Evolutionary conservation across 2,888 invertebrate species (phyloP).

Genomic region (Corbicula japonica): DNA sequence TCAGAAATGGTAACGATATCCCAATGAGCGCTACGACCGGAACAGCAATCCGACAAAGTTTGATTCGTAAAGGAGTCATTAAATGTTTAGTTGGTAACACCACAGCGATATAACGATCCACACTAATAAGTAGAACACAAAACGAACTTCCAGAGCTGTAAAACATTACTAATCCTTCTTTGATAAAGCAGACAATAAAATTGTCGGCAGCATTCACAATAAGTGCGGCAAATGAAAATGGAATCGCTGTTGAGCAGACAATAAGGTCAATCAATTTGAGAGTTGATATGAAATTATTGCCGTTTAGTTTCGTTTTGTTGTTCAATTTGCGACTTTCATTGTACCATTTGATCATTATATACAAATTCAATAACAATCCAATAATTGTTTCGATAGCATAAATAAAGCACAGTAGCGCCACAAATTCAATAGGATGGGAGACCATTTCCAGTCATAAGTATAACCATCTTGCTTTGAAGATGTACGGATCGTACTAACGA

Average conservation of each 20-base stretch:
- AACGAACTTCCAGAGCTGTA: conserved; percentile 44
- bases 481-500: too few relatives aligned
- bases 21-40: conserved; percentile 26
- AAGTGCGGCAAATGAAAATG: conserved; percentile 30
- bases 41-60: too few relatives aligned
- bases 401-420: conserved; percentile 25
- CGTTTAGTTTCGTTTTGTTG: conserved; percentile 1
- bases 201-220: conserved; percentile 22
- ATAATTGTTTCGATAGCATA: conserved; percentile 32
- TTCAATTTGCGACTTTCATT: conserved; percentile 13
- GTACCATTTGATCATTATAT: conserved; percentile 33
- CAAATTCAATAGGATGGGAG: too few relatives aligned
- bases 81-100: too few relatives aligned
- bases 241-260: conserved; percentile 34
- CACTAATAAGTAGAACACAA: too few relatives aligned
- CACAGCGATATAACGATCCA: too few relatives aligned
- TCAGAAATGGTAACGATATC: conserved; percentile 26
- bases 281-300: conserved; percentile 41
- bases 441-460: too few relatives aligned
- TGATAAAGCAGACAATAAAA: too few relatives aligned
- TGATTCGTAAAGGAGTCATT: too few relatives aligned
- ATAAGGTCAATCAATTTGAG: conserved; percentile 45
- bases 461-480: too few relatives aligned
- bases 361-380: conserved; percentile 31
- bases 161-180: too few relatives aligned